These are phyloP conservation scores for Chaetodon auriga DNA, from an alignment of 2,113 vertebrate species.

Conservation along the genomic window DNA sequence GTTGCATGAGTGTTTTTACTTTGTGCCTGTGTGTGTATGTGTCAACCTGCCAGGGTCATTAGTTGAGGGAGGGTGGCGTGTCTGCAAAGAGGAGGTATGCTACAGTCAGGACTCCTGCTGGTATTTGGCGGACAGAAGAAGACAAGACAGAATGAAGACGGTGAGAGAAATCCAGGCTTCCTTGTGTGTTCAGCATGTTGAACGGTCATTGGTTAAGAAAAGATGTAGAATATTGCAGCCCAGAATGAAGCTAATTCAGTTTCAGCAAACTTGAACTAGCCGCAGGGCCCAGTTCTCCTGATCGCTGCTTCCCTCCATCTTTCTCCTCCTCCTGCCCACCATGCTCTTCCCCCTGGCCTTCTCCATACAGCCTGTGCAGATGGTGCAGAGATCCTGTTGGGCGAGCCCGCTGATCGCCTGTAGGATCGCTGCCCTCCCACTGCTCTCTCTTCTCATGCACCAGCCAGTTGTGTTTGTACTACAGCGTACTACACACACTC, in stretches of 20 bases:
- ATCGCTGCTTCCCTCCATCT: not conserved
- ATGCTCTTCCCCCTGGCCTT: not conserved
- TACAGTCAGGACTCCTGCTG: constrained; percentile 16
- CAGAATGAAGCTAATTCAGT: not conserved
- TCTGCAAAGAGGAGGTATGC: constrained; percentile 29
- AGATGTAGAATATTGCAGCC: not conserved
- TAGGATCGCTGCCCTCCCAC: constrained; percentile 43
- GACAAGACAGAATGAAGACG: not conserved
- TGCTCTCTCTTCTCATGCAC: constrained; percentile 40
- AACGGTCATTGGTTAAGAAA: not conserved
- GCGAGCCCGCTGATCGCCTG: constrained; percentile 25
- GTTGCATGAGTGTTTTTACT: not conserved
- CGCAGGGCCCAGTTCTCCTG: not conserved
- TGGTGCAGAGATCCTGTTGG: constrained; percentile 49
- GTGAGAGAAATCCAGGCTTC: not conserved
- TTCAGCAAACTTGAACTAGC: not conserved
- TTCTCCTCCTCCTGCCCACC: not conserved
- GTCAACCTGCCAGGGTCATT: constrained; percentile 33
- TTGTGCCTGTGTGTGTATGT: not conserved
- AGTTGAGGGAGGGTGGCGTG: constrained; percentile 9
- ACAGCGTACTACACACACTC: constrained; percentile 24
- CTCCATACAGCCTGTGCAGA: constrained; percentile 36
- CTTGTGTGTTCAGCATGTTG: not conserved
- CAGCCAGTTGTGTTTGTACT: constrained; percentile 50
- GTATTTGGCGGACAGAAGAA: not conserved